phyloP scores from a whole-genome alignment of 2,888 invertebrate species.

The Amitus sp. region DNA sequence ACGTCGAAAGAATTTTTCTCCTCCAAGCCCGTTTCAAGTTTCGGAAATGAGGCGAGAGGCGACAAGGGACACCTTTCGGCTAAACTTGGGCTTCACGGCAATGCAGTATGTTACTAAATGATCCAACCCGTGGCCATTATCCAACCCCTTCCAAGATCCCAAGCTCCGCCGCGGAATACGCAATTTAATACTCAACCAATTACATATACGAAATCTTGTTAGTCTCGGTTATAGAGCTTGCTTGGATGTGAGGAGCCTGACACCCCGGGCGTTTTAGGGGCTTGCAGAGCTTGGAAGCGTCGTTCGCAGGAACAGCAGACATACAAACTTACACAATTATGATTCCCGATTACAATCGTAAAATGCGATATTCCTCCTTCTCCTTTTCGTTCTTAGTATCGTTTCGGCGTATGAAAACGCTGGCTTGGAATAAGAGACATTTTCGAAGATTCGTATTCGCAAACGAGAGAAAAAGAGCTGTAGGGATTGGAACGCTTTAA shows the following conservation, averaged over 20 bases:
- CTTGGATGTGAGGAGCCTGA: constrained; percentile 51
- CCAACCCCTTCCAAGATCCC: constrained; percentile 45
- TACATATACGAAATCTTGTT: constrained; percentile 67
- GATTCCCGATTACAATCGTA: constrained; percentile 65
- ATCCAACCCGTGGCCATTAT: constrained; percentile 62
- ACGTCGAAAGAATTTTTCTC: background rate
- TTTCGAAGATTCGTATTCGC: constrained; percentile 6
- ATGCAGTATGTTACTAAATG: constrained; percentile 65
- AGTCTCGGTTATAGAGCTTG: constrained; percentile 62
- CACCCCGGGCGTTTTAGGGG: constrained; percentile 61
- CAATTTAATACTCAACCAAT: constrained; percentile 67
- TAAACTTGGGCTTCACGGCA: constrained; percentile 50
- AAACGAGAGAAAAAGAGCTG: constrained; percentile 8
- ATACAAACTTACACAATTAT: constrained; percentile 65
- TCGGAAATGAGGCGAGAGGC: constrained; percentile 8
- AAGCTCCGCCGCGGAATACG: constrained; percentile 57
- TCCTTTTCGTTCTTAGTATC: constrained; percentile 22
- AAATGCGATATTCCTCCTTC: constrained; percentile 63
- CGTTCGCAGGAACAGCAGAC: constrained; percentile 46
- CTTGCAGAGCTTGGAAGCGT: constrained; percentile 42
- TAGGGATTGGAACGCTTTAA: constrained; percentile 29
- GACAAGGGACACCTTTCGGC: constrained; percentile 18
- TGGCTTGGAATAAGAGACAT: constrained; percentile 14
- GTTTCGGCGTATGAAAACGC: constrained; percentile 22
- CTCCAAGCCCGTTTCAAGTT: too few species aligned